These are phyloP conservation scores for Drosophila leontia DNA, from an alignment of 1,140 invertebrate species.

Conservation along the genomic window DNA sequence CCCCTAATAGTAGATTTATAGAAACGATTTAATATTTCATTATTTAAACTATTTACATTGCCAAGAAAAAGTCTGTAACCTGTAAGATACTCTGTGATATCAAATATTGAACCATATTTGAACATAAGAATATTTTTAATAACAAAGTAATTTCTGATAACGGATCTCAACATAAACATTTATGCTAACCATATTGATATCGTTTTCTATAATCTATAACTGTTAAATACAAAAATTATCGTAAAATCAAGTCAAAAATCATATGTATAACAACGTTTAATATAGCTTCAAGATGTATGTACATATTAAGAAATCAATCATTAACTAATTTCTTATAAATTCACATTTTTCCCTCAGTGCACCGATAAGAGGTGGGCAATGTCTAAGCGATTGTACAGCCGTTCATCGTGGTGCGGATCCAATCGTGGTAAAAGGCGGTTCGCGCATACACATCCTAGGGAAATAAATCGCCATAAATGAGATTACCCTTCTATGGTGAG, in stretches of 20 bases:
- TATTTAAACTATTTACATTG: too few species aligned
- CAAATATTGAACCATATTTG: too few species aligned
- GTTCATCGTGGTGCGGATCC: constrained; percentile 74
- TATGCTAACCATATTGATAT: too few species aligned
- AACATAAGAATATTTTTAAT: not conserved
- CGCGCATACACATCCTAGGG: constrained; percentile 85
- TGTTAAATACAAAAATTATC: not conserved
- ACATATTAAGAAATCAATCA: not conserved
- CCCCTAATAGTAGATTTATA: too few species aligned
- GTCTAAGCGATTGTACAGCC: constrained; percentile 59
- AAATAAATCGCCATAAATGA: constrained; percentile 16
- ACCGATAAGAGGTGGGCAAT: constrained; percentile 22
- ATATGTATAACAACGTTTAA: not conserved
- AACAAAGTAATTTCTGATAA: not conserved
- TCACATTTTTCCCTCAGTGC: not conserved
- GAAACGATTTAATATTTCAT: too few species aligned
- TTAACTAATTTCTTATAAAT: not conserved
- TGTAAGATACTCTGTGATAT: too few species aligned
- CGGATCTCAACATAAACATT: not conserved
- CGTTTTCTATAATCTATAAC: not conserved
- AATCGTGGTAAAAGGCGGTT: constrained; percentile 80
- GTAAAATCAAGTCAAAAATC: not conserved
- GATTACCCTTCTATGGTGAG: not conserved
- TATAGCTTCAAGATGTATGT: not conserved
- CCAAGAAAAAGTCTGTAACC: too few species aligned